Evolutionary conservation across 1,140 invertebrate genomes (phyloP).

Genomic region (Holcopasites calliopsidis): DNA sequence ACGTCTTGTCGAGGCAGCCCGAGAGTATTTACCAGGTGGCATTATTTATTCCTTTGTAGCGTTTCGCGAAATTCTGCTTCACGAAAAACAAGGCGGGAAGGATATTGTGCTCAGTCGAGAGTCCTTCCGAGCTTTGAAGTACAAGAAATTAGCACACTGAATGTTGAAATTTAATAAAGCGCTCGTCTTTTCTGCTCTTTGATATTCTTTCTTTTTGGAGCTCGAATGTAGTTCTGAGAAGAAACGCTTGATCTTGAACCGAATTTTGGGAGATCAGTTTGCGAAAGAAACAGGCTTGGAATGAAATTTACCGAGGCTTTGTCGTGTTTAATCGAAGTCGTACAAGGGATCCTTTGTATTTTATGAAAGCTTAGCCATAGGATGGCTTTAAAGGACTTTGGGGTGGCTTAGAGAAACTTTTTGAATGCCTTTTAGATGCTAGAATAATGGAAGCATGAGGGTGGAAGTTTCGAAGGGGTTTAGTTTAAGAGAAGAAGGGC

Average conservation of each 20-base stretch:
- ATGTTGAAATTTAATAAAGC: background rate
- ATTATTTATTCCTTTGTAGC: conserved; percentile 17
- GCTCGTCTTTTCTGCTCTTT: background rate
- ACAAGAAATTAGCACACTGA: no score
- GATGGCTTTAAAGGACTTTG: no score
- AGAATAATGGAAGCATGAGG: no score
- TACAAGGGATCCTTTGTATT: background rate
- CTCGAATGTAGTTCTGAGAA: background rate
- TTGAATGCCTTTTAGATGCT: no score
- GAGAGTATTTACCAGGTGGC: background rate
- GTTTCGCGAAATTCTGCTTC: background rate
- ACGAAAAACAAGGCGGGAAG: background rate
- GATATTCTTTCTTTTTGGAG: background rate
- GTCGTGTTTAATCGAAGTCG: background rate
- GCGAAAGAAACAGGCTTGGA: background rate
- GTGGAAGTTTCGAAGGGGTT: no score
- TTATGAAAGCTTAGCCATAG: no score
- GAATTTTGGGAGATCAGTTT: background rate
- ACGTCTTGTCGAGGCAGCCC: background rate
- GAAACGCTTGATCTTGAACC: background rate
- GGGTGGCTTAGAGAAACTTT: no score
- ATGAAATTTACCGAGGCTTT: background rate
- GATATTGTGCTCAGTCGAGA: no score
- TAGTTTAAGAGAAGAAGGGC: no score
- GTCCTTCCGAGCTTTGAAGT: no score